Conservation (phyloP, 2,888 invertebrate species). For the Drosophila tripunctata region DNA sequence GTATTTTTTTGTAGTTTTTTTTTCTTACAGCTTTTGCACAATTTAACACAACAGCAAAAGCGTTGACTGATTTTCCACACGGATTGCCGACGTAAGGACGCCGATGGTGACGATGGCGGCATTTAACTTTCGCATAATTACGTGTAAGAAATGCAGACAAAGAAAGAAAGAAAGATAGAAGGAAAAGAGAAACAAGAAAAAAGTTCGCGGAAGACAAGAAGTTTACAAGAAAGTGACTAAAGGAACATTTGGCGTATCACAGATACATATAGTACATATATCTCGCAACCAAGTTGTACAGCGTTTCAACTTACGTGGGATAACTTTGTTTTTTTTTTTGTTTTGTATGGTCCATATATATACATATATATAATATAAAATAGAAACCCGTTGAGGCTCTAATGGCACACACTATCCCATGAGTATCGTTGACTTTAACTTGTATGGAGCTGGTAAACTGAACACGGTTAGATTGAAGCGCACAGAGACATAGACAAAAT, state of each 20-base stretch:
- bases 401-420: conserved; percentile 31
- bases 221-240: conserved; percentile 23
- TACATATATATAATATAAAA: conserved; percentile 11
- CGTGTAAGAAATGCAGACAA: conserved; percentile 54
- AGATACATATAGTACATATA: not conserved
- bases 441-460: conserved; percentile 22
- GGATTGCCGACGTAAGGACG: conserved; percentile 52
- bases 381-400: conserved; percentile 16
- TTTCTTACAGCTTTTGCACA: conserved; percentile 51
- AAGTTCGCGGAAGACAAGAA: conserved; percentile 12
- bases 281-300: conserved; percentile 8
- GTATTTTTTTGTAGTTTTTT: not conserved
- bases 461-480: conserved; percentile 9
- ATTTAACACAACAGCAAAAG: conserved; percentile 62
- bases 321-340: conserved; percentile 28
- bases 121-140: conserved; percentile 77
- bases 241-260: conserved; percentile 4
- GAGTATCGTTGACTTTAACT: conserved; percentile 57
- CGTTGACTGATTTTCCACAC: conserved; percentile 66
- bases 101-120: conserved; percentile 39
- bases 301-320: conserved; percentile 29
- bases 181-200: not conserved
- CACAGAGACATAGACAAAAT: conserved; percentile 40
- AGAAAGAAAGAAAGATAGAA: not conserved
- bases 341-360: no score